Base-by-base conservation (phyloP, 1,140 invertebrate genomes). In the Ericerus pela region DNA sequence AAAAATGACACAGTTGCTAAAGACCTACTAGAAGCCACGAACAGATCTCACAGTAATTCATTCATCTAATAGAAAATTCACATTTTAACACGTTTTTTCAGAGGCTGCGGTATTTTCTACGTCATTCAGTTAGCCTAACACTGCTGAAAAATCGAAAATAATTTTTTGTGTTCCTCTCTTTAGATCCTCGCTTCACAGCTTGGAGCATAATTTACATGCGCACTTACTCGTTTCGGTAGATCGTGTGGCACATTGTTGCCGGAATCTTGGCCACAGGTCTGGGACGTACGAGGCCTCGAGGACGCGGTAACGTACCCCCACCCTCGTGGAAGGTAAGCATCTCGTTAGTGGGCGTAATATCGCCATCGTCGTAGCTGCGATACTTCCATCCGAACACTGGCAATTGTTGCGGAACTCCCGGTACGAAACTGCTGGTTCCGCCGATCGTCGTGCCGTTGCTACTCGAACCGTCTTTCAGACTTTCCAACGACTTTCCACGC, bases 341-440 rank as follows among this genome's bases (percentile, higher is more conserved):
- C 70, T 90, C 86, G 65, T 89, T 89, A 53, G 87, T 90, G 1
- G 86, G 86, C 22, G 86, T 89, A 41, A 89, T 80, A 68, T 91
- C 87, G 18, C 86, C 87, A 65, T 91, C 87, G 65, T 91, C 88
- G 66, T 87, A 90, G 52, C 85, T 76, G 28, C 76, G 74, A 54
- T 58, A 53, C 59, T 88, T 75, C 83, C 87, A 90, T 18, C 69
- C 69, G 16, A 71, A 58, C 0, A 64, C 58, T 37, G 68, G 69
- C 1, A 64, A 62, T 31, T 68, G 67, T n/a, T 56, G 62, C 12
- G 62, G 57, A 51, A 53, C 57, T 16, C 59, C 59, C 20, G 41
- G 41, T 6, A 62, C 60, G 52, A 66, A 64, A 53, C 61, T 63
- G 55, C 61, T 63, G 1, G 61, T 64, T 3, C 63, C 64, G 30